These are phyloP conservation scores for Silurus lanzhouensis DNA, from an alignment of 2,797 vertebrate genomes.

Conservation along the genomic window DNA sequence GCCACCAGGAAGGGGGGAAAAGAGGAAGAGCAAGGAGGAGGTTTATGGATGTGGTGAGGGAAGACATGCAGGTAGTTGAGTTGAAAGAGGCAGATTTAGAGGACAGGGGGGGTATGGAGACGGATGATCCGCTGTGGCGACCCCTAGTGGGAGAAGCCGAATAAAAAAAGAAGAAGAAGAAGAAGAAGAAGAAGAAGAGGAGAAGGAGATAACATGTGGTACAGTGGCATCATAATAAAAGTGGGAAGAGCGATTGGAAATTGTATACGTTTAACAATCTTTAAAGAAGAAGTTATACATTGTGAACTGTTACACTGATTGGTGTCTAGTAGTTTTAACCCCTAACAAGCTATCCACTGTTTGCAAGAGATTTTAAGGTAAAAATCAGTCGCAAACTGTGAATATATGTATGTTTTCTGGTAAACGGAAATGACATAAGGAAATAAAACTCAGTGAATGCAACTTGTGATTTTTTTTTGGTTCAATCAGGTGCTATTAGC, in stretches of 20 bases:
- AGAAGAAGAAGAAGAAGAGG: no score
- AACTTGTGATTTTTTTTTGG: no score
- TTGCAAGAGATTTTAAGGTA: neutral
- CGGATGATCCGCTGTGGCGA: no score
- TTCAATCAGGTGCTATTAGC: no score
- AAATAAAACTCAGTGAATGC: neutral
- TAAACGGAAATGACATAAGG: neutral
- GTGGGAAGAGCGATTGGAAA: neutral
- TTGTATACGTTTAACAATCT: neutral
- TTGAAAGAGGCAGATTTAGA: no score
- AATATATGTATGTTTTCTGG: neutral
- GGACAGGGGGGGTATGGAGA: no score
- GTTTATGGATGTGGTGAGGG: no score
- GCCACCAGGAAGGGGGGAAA: no score
- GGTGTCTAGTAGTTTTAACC: neutral
- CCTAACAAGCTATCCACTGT: neutral
- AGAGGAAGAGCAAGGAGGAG: no score
- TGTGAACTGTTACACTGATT: neutral
- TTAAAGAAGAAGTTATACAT: neutral
- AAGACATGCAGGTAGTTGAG: no score
- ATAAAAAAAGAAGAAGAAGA: no score
- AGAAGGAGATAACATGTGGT: neutral
- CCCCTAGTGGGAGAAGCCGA: no score
- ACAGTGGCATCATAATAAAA: neutral
- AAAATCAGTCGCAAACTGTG: neutral